Conservation (phyloP, 2,113 vertebrate species). For the Macquaria ambigua region DNA sequence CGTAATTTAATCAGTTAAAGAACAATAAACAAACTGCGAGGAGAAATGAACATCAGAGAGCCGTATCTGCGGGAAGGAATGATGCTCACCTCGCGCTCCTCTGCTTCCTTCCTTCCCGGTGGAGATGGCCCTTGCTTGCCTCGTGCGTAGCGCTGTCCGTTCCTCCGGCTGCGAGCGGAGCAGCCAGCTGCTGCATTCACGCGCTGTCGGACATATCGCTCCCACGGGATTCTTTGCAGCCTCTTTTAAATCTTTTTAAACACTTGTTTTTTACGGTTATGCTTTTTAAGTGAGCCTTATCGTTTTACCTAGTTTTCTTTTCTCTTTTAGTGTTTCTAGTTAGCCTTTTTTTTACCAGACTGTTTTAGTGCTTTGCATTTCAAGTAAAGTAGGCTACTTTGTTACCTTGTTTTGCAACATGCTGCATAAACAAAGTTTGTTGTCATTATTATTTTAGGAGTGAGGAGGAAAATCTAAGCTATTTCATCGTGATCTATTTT, state of each 20-base stretch:
- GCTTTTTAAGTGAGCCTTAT: not conserved
- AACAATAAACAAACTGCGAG: not conserved
- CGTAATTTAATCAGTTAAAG: not conserved
- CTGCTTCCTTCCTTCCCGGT: conserved; percentile 35
- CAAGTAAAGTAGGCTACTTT: not conserved
- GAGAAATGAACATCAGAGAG: not conserved
- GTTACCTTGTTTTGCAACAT: not conserved
- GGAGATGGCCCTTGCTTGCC: conserved; percentile 54
- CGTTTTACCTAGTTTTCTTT: not conserved
- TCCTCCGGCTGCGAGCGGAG: conserved; percentile 62
- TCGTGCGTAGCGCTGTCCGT: conserved; percentile 44
- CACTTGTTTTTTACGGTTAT: not conserved
- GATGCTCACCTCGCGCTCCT: conserved; percentile 69
- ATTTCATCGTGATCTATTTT: too few relatives aligned
- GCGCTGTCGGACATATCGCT: not conserved
- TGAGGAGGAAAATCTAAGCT: not conserved
- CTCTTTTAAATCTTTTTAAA: not conserved
- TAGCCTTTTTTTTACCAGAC: not conserved
- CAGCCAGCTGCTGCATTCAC: conserved; percentile 53
- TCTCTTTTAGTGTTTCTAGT: not conserved
- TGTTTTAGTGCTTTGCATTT: not conserved
- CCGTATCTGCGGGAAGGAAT: not conserved
- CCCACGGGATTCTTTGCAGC: not conserved
- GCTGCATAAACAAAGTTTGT: not conserved
- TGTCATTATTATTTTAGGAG: not conserved